Base-by-base conservation (phyloP, 2,797 vertebrate species). In the Syndactyla subalaris region DNA sequence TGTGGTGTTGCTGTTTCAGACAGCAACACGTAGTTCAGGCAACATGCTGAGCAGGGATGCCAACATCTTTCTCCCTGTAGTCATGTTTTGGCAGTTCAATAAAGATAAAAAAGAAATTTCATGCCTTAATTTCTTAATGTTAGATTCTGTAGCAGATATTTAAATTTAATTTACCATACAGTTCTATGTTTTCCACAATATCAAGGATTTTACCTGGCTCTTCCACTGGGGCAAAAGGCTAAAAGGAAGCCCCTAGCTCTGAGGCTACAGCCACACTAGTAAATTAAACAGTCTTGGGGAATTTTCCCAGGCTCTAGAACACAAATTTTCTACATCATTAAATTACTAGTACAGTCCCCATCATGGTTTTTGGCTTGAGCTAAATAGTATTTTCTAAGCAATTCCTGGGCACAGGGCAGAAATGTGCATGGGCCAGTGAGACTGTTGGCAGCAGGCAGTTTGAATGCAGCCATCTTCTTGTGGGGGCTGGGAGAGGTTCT, bases 291-390 rank as follows among this genome's bases (percentile, higher is more conserved):
- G 57, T 82, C 41, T 29, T 1, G 1, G 48, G 27, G 59, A 91
- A 58, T 81, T 84, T 95, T 95, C 77, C 62, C 70, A 90, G 70
- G 59, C 63, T 65, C 34, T 68, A 58, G 79, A 92, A 89, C 72
- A 71, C 68, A 83, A 72, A 91, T 95, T 95, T 94, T 94, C 83
- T 96, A 66, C 66, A 78, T 86, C 73, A 81, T 93, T 95, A 90
- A 95, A 43, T 81, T 73, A 58, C 66, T 85, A 41, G 41, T 57
- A 54, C 41, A 51, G 52, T 91, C 65, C 78, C 12, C 57, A 91
- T 88, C 88, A 84, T 81, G 73, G 39, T 68, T 92, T 83, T 89
- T 94, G 92, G 83, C 80, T 94, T 81, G 46, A n/a, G 20, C 19
- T 88, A 61, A 95, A 88, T 43, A 78, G 14, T 41, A 68, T 92